Percentiles rank a stretch among this genome's conserved stretches.
Conservation (phyloP, 2,113 vertebrate genomes). For the Epinephelus cyanopodus region DNA sequence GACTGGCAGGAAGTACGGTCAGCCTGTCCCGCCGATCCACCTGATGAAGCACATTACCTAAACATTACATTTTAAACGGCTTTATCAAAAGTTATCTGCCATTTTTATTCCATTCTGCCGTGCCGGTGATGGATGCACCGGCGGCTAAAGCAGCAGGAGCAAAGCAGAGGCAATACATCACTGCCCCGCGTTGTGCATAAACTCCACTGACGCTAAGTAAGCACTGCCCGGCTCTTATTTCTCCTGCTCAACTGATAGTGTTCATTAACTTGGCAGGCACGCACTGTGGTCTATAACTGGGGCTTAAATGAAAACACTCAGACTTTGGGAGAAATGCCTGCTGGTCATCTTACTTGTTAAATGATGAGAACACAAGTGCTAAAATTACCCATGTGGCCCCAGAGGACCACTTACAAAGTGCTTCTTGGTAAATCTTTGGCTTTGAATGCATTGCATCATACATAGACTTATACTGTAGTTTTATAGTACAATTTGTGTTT, state of each 20-base stretch:
- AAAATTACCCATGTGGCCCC: slow-evolving; percentile 2
- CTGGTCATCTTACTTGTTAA: slow-evolving; percentile 18
- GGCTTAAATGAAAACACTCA: slow-evolving; percentile 16
- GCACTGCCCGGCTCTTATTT: slow-evolving; percentile 39
- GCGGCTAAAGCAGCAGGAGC: slow-evolving; percentile 29
- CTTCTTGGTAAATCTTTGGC: neutral
- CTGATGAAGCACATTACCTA: slow-evolving; percentile 44
- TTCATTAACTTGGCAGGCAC: slow-evolving; percentile 53
- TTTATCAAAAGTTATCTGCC: slow-evolving; percentile 68
- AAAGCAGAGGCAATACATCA: slow-evolving; percentile 69
- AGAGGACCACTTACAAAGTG: neutral
- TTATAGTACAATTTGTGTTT: too few species aligned
- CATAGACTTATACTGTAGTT: too few species aligned
- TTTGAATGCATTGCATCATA: too few species aligned
- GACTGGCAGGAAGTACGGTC: slow-evolving; percentile 62
- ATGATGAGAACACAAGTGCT: slow-evolving; percentile 6
- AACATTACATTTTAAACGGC: slow-evolving; percentile 61
- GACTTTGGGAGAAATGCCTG: slow-evolving; percentile 20
- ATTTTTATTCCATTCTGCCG: slow-evolving; percentile 47
- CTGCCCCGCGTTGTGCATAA: slow-evolving; percentile 39
- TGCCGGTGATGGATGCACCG: slow-evolving; percentile 70
- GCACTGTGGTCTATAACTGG: neutral
- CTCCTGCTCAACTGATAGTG: slow-evolving; percentile 29
- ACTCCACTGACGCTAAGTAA: slow-evolving; percentile 63
- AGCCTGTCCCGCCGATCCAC: slow-evolving; percentile 33